Evolutionary conservation across 1,140 invertebrate genomes (phyloP), one percentile per base, ranked within the genome.

Genomic region (Drosophila rhopaloa): DNA sequence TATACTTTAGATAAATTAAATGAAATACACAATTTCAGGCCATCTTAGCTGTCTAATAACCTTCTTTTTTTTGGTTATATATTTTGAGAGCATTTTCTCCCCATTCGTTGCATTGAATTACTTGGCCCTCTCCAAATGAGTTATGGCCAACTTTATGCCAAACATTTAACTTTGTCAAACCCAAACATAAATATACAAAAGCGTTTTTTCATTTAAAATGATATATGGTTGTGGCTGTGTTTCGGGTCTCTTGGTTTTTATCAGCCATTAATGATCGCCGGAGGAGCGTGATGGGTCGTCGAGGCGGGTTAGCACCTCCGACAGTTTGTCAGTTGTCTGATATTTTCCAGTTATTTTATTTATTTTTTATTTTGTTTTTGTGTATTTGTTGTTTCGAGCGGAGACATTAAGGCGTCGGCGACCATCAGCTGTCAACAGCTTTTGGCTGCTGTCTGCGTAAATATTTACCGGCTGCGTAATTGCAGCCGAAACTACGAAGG

Each of bases 381-480:
- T 24, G 24, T 24, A 24, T 24, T 38, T 10, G 41, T 43, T 53
- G 35, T 44, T 51, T 35, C 14, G 14, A 35, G 32, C n/a, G 37
- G 73, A 68, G 61, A 68, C 74, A 54, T 50, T 56, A 37, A 67
- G 61, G 50, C 60, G 46, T 37, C 54, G 56, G 37, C 43, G 65
- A 35, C 74, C 75, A 70, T 77, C 74, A 77, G 58, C 75, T 77
- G 75, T 77, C 75, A 77, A 70, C 74, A 61, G 56, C 56, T 70
- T 70, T 77, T 59, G 56, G 60, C 67, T 41, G 62, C 65, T 70
- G 75, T 77, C 74, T 77, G 74, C 58, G 57, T 47, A 77, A 77
- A 77, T 77, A 77, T 77, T 77, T 77, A 65, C 74, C 63, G 62
- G 57, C 74, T 77, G 74, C 74, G 75, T 77, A 77, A 77, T 77